Evolutionary conservation across 2,113 vertebrate genomes (phyloP), one percentile per base, ranked within the genome.

Genomic region (Ochotona curzoniae): DNA sequence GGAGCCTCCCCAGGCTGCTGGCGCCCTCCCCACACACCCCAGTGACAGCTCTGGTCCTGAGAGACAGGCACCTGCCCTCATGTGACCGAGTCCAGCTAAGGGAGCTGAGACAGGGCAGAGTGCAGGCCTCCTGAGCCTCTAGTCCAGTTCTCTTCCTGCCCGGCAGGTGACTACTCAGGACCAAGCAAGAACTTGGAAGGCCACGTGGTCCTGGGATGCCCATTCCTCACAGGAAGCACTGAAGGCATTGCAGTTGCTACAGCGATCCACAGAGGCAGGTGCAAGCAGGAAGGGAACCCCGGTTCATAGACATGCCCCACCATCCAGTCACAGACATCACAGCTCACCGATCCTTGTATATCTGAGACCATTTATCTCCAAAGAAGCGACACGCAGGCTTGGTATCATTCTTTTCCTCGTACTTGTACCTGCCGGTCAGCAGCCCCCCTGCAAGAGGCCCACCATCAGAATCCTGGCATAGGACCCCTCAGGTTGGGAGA

Each of bases 341-440:
- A 17, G 47, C 97, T 1, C 86, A 99, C 99, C 99, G 98, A 97
- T 99, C 98, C 82, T 98, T 98, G 97, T 99, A 99, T 0, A 85
- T 60, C 87, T 96, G 95, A 32, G 99, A 98, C 99, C 98, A 99
- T 69, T 10, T 98, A 83, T 98, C 98, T 2, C 99, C 98, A 96
- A 44, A 99, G 96, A 99, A 99, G 5, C 99, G 98, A 61, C 98
- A 98, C 0, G 84, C 23, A 14, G 98, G 98, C 90, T 99, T 44
- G 38, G 38, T 97, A 25, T 89, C 44, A 0, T 99, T 98, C 96
- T 99, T 98, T 78, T 99, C 99, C 73, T 99, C 96, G 0, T 98
- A 99, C n/a, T 98, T 98, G 96, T 99, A 99, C 91, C 99, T 99
- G 86, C 99, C 99, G 0, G 99, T 99, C 67, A 99, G 98, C 35